phyloP scores from a whole-genome alignment of 2,888 invertebrate species.

The Drosophila infuscata region DNA sequence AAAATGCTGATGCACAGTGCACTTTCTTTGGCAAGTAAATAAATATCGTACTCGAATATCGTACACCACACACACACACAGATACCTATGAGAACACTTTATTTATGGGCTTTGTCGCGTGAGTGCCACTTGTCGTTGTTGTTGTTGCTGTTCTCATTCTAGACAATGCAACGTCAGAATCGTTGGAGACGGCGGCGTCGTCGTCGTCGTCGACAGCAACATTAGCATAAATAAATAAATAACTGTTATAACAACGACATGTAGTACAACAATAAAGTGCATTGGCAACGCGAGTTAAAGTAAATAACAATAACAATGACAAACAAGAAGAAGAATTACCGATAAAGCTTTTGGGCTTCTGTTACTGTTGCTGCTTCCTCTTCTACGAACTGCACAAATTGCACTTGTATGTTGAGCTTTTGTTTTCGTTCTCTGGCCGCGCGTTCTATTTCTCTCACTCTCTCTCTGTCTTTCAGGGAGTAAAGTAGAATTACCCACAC shows the following conservation, averaged over 20 bases:
- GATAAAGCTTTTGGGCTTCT: constrained; percentile 63
- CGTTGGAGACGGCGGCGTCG: constrained; percentile 20
- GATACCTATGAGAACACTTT: constrained; percentile 69
- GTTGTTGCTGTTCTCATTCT: constrained; percentile 71
- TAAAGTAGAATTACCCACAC: constrained; percentile 38
- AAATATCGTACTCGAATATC: constrained; percentile 36
- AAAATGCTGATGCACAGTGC: constrained; percentile 22
- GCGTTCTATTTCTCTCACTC: constrained; percentile 8
- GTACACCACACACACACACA: constrained; percentile 27
- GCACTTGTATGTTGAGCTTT: constrained; percentile 64
- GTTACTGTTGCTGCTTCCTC: constrained; percentile 31
- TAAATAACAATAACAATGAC: constrained; percentile 54
- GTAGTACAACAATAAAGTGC: constrained; percentile 45
- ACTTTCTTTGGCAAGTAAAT: constrained; percentile 63
- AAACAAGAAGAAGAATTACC: constrained; percentile 36
- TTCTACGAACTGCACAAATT: constrained; percentile 31
- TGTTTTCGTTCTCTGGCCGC: constrained; percentile 33
- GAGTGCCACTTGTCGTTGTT: constrained; percentile 62
- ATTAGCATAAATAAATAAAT: constrained; percentile 79
- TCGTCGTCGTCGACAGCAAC: constrained; percentile 52
- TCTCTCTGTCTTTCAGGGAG: constrained; percentile 29
- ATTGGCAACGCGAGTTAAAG: constrained; percentile 54
- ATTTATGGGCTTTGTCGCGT: constrained; percentile 70
- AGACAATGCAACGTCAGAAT: constrained; percentile 70
- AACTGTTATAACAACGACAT: constrained; percentile 66